phyloP scores from a whole-genome alignment of 2,797 vertebrate species.

The Triplophysa bombifrons region DNA sequence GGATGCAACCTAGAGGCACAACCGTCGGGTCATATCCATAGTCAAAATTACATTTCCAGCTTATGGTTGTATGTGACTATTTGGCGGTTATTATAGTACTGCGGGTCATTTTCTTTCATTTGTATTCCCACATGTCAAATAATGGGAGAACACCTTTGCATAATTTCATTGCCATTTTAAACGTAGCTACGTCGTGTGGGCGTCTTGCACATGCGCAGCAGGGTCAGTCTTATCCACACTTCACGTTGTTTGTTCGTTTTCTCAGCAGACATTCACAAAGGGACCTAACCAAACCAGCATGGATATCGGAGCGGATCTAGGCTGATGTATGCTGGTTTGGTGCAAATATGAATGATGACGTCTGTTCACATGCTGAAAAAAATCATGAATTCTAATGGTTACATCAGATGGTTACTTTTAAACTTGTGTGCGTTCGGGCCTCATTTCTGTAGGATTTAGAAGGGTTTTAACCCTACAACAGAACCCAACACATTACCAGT shows the following conservation, averaged over 20 bases:
- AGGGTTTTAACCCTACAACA: no score
- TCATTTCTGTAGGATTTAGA: no score
- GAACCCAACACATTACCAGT: no score
- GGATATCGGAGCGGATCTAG: not conserved
- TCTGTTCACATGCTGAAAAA: no score
- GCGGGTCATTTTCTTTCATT: not conserved
- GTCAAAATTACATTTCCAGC: constrained; percentile 24
- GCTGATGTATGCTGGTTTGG: constrained; percentile 55
- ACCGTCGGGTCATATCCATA: constrained; percentile 6
- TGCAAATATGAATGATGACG: constrained; percentile 48
- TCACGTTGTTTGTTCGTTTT: not conserved
- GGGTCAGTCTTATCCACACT: not conserved
- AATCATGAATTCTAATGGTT: no score
- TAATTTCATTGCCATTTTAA: constrained; percentile 27
- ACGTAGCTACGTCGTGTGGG: constrained; percentile 15
- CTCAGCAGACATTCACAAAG: not conserved
- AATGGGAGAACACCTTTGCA: constrained; percentile 63
- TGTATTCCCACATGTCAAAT: constrained; percentile 63
- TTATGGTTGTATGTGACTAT: constrained; percentile 14
- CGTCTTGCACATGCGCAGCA: not conserved
- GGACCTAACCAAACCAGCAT: not conserved
- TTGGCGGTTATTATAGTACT: constrained; percentile 2
- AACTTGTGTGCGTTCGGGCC: no score
- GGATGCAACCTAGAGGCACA: constrained; percentile 18
- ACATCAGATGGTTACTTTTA: no score